phyloP scores from a whole-genome alignment of 2,797 vertebrate genomes.

The Threskiornis aethiopicus region DNA sequence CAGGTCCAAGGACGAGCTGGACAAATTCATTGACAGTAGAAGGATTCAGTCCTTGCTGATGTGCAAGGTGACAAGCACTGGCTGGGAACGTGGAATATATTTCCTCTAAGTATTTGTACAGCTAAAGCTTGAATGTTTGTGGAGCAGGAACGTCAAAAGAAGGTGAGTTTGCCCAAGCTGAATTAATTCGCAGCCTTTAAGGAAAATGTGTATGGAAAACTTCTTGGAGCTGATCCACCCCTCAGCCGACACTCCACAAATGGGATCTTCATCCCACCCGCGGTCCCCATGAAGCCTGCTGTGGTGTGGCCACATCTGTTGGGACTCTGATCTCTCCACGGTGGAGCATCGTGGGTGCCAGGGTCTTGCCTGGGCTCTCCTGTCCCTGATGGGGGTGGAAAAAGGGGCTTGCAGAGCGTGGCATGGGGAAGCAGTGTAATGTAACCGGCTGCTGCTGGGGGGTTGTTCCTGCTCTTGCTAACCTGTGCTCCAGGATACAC shows the following conservation, averaged over 20 bases:
- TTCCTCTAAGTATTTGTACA: background rate
- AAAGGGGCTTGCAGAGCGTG: background rate
- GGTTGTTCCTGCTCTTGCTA: background rate
- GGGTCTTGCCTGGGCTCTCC: background rate
- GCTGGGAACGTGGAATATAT: background rate
- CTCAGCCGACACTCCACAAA: background rate
- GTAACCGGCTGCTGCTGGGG: background rate
- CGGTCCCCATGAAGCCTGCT: background rate
- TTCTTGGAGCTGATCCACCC: background rate
- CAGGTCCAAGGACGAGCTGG: background rate
- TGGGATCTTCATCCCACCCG: accelerated
- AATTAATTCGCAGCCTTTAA: background rate
- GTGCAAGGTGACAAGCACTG: background rate
- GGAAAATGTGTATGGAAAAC: background rate
- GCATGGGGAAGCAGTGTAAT: background rate
- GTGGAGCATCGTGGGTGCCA: accelerated
- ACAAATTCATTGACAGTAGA: background rate
- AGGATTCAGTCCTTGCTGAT: background rate
- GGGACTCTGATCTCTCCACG: accelerated
- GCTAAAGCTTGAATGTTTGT: background rate
- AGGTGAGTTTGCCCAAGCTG: background rate
- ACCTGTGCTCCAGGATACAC: background rate
- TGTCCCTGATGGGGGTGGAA: background rate
- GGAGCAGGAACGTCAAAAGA: background rate
- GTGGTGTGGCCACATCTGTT: accelerated